Percentiles rank a stretch among this genome's conserved stretches.
phyloP scores from a whole-genome alignment of 2,888 invertebrate genomes.

The Ennomos erosarius region DNA sequence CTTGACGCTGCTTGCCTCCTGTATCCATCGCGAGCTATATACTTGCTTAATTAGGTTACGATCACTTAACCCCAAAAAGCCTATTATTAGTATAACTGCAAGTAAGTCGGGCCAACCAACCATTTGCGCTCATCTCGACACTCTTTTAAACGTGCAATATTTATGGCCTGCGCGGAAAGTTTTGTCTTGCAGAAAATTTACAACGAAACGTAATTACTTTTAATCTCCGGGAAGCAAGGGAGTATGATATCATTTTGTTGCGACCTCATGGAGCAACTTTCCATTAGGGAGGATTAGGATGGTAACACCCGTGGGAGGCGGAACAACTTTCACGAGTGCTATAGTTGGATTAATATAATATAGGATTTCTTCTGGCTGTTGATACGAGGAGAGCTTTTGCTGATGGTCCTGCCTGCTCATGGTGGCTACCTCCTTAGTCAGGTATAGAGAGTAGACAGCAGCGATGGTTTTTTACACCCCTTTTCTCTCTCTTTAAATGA shows the following conservation, averaged over 20 bases:
- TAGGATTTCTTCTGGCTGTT: no score
- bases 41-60: no score
- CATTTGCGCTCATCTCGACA: not conserved
- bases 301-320: conserved; percentile 39
- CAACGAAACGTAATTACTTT: conserved; percentile 65
- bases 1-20: no score
- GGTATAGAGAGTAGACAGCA: no score
- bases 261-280: conserved; percentile 39
- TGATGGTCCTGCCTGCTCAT: no score
- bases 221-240: conserved; percentile 47
- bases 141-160: conserved; percentile 12
- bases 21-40: no score
- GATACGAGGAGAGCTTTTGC: not conserved
- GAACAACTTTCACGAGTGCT: conserved; percentile 23
- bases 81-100: no score
- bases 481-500: no score
- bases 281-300: conserved; percentile 41
- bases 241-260: conserved; percentile 38
- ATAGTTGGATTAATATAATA: conserved; percentile 5
- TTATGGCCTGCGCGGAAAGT: conserved; percentile 31
- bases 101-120: no score
- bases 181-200: conserved; percentile 58
- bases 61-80: no score
- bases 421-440: no score
- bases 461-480: no score